Percentiles rank a stretch among this genome's conserved stretches.
These are phyloP conservation scores for Dasypus novemcinctus DNA, from an alignment of 2,113 vertebrate species.

Conservation along the genomic window DNA sequence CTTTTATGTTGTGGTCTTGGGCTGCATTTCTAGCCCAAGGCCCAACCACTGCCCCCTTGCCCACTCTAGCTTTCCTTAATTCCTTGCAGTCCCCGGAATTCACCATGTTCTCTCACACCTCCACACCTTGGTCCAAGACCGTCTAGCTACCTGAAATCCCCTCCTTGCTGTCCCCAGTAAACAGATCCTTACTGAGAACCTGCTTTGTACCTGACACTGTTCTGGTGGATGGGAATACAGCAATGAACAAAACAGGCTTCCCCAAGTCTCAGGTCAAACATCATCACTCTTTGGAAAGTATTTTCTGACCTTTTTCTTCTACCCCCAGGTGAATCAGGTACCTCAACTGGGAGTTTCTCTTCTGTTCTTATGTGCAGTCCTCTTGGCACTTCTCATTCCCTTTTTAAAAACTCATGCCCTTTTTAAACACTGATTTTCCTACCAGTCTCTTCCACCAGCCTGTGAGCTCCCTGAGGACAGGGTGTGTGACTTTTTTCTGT, in stretches of 20 bases:
- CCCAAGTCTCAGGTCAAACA: neutral
- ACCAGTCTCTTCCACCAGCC: neutral
- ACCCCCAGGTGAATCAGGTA: neutral
- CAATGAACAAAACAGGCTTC: neutral
- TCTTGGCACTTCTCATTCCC: neutral
- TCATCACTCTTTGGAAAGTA: neutral
- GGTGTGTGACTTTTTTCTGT: neutral
- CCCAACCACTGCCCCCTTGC: neutral
- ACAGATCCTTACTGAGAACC: neutral
- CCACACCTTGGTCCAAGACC: neutral
- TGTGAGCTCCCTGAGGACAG: neutral
- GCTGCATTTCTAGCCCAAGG: neutral
- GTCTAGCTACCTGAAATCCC: neutral
- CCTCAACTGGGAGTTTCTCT: neutral
- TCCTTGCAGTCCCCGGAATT: neutral
- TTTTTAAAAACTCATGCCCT: no score
- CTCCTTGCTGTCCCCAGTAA: neutral
- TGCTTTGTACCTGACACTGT: neutral
- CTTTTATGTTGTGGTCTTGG: neutral
- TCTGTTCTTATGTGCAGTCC: neutral
- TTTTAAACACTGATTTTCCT: constrained; percentile 41
- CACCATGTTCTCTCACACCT: neutral
- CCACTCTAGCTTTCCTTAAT: neutral
- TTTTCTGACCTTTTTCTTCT: neutral
- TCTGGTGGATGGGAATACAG: neutral